phyloP scores from a whole-genome alignment of 2,113 vertebrate genomes.

The Sigmodon hispidus region DNA sequence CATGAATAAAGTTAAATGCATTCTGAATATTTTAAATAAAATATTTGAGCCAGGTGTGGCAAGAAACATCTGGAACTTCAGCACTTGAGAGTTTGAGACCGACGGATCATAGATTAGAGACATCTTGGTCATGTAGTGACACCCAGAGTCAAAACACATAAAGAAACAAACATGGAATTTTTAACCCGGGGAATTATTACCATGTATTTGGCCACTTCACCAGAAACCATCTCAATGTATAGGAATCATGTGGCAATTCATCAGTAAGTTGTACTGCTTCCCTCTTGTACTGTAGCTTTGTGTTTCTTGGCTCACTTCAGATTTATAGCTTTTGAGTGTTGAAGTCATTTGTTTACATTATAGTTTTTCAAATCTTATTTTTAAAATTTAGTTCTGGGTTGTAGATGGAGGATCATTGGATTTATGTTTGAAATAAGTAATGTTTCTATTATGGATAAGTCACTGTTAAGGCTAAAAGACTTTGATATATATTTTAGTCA shows the following conservation, averaged over 20 bases:
- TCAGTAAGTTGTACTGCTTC: neutral
- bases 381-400: constrained; percentile 27
- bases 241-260: neutral
- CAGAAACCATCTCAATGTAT: neutral
- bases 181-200: neutral
- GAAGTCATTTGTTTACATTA: neutral
- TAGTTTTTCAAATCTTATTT: neutral
- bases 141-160: neutral
- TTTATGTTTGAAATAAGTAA: constrained; percentile 21
- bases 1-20: neutral
- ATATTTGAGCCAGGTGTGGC: neutral
- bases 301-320: neutral
- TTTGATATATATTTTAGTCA: neutral
- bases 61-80: neutral
- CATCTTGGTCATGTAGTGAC: neutral
- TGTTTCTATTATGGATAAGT: neutral
- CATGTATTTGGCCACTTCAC: neutral
- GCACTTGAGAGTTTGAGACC: neutral
- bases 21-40: neutral
- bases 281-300: neutral
- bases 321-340: neutral
- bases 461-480: neutral
- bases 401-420: neutral
- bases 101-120: neutral
- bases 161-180: neutral